phyloP scores from a whole-genome alignment of 2,797 vertebrate species.

The Pipistrellus pipistrellus region DNA sequence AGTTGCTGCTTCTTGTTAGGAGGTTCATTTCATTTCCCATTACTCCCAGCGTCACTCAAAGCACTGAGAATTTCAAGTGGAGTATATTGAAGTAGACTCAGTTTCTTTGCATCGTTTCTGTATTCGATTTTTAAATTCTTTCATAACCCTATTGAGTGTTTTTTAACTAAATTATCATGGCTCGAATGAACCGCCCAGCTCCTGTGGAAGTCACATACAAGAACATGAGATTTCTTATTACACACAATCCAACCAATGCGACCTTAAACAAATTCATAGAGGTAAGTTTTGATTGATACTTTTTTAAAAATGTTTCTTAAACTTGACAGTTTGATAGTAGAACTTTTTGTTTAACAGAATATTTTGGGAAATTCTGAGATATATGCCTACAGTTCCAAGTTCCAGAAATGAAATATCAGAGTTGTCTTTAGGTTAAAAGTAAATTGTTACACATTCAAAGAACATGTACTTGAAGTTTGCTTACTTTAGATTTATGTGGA shows the following conservation, averaged over 20 bases:
- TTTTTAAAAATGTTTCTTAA: not conserved
- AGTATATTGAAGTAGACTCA: slow-evolving; percentile 90
- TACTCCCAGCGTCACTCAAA: slow-evolving; percentile 87
- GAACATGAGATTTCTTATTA: slow-evolving; percentile 99
- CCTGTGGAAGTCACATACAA: slow-evolving; percentile 99
- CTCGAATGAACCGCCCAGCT: slow-evolving; percentile 99
- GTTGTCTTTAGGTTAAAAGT: not conserved
- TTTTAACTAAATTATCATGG: slow-evolving; percentile 92
- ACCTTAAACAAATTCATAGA: slow-evolving; percentile 99
- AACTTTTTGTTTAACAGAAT: not conserved
- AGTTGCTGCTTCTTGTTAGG: slow-evolving; percentile 94
- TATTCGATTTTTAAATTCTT: slow-evolving; percentile 79
- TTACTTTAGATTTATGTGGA: not conserved
- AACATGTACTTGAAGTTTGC: not conserved
- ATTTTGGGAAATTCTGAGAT: not conserved
- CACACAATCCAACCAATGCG: slow-evolving; percentile 99
- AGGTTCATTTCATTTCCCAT: slow-evolving; percentile 91
- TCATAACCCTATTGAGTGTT: slow-evolving; percentile 86
- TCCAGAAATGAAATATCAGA: not conserved
- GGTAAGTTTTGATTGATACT: slow-evolving; percentile 90
- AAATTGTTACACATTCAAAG: not conserved
- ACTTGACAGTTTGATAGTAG: not conserved
- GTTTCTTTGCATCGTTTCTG: slow-evolving; percentile 74
- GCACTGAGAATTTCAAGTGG: slow-evolving; percentile 92
- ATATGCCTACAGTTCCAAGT: not conserved